Conservation (phyloP, 2,113 vertebrate genomes). For the Scomber japonicus region DNA sequence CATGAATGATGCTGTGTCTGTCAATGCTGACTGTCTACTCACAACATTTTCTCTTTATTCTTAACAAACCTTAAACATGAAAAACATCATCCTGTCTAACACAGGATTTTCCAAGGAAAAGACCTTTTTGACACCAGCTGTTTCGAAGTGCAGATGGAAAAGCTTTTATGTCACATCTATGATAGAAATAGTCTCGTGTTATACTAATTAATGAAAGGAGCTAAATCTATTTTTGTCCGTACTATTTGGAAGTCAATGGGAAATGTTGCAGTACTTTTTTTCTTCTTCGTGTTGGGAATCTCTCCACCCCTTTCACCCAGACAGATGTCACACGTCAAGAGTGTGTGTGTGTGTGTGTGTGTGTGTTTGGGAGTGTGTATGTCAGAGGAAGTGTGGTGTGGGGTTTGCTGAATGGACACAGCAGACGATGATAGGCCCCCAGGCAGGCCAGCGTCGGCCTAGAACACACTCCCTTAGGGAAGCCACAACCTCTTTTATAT, state of each 20-base stretch:
- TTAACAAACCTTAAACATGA: neutral
- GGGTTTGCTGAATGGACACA: constrained; percentile 67
- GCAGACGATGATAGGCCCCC: constrained; percentile 51
- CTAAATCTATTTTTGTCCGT: constrained; percentile 12
- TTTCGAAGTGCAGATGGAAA: constrained; percentile 14
- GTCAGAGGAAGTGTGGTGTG: constrained; percentile 56
- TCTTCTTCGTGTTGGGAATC: neutral
- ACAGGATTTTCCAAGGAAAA: constrained; percentile 6
- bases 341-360: constrained; percentile 14
- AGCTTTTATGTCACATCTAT: neutral
- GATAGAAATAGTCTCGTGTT: neutral
- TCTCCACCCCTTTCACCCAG: constrained; percentile 40
- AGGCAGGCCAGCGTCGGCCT: constrained; percentile 35
- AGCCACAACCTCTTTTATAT: constrained; percentile 45
- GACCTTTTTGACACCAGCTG: constrained; percentile 10
- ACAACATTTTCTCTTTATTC: neutral
- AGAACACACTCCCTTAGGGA: constrained; percentile 51
- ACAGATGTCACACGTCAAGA: constrained; percentile 43
- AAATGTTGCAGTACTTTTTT: constrained; percentile 3
- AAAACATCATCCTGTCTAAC: constrained; percentile 32
- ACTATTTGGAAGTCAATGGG: neutral
- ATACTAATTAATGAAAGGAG: constrained; percentile 13
- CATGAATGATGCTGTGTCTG: neutral
- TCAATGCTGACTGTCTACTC: neutral
- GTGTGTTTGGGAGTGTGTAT: constrained; percentile 3